These are phyloP conservation scores for Nannospalax galili DNA, from an alignment of 2,113 vertebrate genomes.

Conservation along the genomic window DNA sequence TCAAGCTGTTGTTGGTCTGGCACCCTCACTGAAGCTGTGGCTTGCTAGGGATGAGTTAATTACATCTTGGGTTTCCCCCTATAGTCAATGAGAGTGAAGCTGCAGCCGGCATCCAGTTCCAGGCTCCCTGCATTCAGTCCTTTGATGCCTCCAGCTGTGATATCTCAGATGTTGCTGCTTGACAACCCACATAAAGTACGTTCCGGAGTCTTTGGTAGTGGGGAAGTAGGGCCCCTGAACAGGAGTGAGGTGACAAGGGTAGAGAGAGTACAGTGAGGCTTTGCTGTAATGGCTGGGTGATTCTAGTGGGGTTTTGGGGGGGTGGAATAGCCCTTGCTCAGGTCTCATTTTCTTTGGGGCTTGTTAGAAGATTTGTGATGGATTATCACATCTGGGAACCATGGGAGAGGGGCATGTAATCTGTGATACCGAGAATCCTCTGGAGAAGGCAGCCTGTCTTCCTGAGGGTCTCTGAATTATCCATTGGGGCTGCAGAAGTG, in stretches of 20 bases:
- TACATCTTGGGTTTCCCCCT: neutral
- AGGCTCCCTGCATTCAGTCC: constrained; percentile 91
- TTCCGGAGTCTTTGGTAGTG: neutral
- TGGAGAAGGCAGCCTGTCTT: neutral
- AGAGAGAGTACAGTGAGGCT: neutral
- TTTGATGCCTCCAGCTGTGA: constrained; percentile 87
- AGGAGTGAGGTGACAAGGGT: neutral
- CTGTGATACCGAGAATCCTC: neutral
- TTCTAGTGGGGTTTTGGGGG: no score
- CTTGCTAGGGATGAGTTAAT: neutral
- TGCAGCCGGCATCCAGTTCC: constrained; percentile 90
- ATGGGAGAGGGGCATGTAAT: neutral
- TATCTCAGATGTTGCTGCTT: constrained; percentile 92
- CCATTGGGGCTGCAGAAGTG: neutral
- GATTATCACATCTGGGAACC: neutral
- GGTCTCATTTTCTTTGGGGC: neutral
- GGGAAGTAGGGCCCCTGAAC: constrained; percentile 18
- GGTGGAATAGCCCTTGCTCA: neutral
- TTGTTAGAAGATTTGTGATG: neutral
- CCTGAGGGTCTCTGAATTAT: neutral
- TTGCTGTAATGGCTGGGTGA: neutral
- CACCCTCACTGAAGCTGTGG: neutral
- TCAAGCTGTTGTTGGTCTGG: neutral
- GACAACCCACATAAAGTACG: constrained; percentile 90
- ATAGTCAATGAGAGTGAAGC: constrained; percentile 90